phyloP scores from a whole-genome alignment of 2,888 invertebrate species.

The Amorpha juglandis region DNA sequence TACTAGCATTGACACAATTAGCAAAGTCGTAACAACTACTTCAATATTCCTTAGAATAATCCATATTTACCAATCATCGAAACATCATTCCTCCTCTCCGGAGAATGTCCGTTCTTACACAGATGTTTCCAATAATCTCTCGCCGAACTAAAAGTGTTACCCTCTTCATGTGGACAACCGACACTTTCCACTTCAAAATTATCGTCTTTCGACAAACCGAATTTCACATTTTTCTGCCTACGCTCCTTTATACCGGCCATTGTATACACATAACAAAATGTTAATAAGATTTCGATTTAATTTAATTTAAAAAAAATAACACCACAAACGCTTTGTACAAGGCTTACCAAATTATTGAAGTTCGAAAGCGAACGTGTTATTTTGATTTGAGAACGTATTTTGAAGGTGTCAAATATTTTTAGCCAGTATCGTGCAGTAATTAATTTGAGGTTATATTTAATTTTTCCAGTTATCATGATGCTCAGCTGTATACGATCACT shows the following conservation, averaged over 20 bases:
- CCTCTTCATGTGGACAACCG: conserved; percentile 54
- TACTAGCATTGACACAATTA: neutral
- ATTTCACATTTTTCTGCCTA: conserved; percentile 66
- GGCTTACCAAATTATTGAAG: conserved; percentile 40
- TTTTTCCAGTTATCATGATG: too few species aligned
- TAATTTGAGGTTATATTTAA: neutral
- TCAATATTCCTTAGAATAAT: too few species aligned
- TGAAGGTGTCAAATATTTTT: neutral
- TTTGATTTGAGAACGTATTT: conserved; percentile 1
- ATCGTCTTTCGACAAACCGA: conserved; percentile 71
- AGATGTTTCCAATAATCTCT: conserved; percentile 72
- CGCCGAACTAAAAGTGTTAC: conserved; percentile 59
- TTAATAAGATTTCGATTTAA: conserved; percentile 34
- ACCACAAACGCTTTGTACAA: conserved; percentile 39
- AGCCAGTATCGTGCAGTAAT: neutral
- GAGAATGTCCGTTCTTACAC: conserved; percentile 41
- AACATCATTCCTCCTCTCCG: conserved; percentile 46
- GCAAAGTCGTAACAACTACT: neutral
- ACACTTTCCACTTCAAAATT: conserved; percentile 54
- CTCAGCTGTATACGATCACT: too few species aligned
- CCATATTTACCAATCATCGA: conserved; percentile 46
- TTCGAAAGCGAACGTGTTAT: neutral
- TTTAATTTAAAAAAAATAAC: conserved; percentile 1
- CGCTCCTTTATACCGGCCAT: conserved; percentile 60
- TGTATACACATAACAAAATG: conserved; percentile 37